These are phyloP conservation scores for Pseudopleuronectes americanus DNA, from an alignment of 2,797 vertebrate genomes.

Conservation along the genomic window DNA sequence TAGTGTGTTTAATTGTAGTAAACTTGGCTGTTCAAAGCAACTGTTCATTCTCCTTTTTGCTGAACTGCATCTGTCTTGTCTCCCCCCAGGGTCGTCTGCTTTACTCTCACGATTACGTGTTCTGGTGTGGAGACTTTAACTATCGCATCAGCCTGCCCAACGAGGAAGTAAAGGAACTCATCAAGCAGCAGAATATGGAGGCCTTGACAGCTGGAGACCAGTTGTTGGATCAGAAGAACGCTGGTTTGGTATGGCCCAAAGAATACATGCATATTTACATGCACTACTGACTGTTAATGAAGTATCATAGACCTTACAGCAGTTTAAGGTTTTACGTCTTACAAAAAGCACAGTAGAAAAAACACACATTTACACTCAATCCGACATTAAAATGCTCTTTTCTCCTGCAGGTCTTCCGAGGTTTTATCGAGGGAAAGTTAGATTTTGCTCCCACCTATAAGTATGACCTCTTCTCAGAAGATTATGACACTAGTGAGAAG, in stretches of 20 bases:
- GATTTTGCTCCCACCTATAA: constrained; percentile 98
- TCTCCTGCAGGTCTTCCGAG: constrained; percentile 88
- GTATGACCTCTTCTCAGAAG: constrained; percentile 98
- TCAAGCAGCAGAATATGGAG: constrained; percentile 95
- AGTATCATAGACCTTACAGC: neutral
- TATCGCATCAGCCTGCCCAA: constrained; percentile 95
- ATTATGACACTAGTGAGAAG: constrained; percentile 99
- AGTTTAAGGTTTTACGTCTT: too few relatives aligned
- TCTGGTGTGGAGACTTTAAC: constrained; percentile 99
- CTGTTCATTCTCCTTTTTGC: neutral
- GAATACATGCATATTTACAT: neutral
- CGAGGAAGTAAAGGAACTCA: constrained; percentile 97
- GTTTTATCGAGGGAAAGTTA: constrained; percentile 94
- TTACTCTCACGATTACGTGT: constrained; percentile 97
- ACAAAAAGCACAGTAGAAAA: neutral
- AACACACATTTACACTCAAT: neutral
- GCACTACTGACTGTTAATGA: constrained; percentile 2
- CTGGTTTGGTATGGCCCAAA: constrained; percentile 85
- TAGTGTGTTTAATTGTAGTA: too few relatives aligned
- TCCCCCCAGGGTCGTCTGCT: constrained; percentile 91
- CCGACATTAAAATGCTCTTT: neutral
- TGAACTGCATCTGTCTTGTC: neutral
- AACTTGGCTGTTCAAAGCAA: neutral
- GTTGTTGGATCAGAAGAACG: constrained; percentile 93
- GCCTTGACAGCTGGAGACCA: constrained; percentile 94